These are phyloP conservation scores for Punctoribates punctum DNA, from an alignment of 2,888 invertebrate species.

Conservation along the genomic window DNA sequence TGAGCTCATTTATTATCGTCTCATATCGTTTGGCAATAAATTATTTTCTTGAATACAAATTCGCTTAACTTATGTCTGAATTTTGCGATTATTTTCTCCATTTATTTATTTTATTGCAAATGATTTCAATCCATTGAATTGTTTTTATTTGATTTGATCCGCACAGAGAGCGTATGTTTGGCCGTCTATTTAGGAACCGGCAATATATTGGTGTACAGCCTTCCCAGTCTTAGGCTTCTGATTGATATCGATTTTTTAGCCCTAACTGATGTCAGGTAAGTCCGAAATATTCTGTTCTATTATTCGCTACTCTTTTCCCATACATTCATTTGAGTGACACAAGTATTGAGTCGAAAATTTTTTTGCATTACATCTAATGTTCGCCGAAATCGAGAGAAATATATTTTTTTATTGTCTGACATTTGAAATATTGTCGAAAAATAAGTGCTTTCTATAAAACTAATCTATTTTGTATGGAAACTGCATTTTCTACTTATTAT, in stretches of 20 bases:
- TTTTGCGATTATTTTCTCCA: too few relatives aligned
- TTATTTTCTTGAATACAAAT: too few relatives aligned
- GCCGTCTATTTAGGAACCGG: constrained; percentile 92
- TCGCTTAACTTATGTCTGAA: too few relatives aligned
- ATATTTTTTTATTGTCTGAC: background rate
- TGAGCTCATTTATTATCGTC: too few relatives aligned
- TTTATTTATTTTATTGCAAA: background rate
- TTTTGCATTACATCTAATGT: background rate
- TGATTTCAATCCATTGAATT: background rate
- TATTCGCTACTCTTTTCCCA: background rate
- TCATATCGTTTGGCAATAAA: too few relatives aligned
- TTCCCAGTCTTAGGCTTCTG: constrained; percentile 89
- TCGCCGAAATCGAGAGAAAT: background rate
- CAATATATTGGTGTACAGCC: constrained; percentile 84
- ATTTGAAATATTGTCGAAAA: background rate
- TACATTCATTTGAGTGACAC: constrained; percentile 2
- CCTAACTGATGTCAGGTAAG: constrained; percentile 85
- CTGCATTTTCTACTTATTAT: too few relatives aligned
- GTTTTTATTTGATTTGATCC: background rate
- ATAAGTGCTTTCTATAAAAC: background rate
- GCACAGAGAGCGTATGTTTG: constrained; percentile 84
- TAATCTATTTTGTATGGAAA: background rate
- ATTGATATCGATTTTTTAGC: constrained; percentile 92
- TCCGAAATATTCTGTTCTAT: background rate
- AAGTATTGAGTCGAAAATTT: background rate